Evolutionary conservation across 2,113 vertebrate genomes (phyloP).

Genomic region (Fregetta grallaria): DNA sequence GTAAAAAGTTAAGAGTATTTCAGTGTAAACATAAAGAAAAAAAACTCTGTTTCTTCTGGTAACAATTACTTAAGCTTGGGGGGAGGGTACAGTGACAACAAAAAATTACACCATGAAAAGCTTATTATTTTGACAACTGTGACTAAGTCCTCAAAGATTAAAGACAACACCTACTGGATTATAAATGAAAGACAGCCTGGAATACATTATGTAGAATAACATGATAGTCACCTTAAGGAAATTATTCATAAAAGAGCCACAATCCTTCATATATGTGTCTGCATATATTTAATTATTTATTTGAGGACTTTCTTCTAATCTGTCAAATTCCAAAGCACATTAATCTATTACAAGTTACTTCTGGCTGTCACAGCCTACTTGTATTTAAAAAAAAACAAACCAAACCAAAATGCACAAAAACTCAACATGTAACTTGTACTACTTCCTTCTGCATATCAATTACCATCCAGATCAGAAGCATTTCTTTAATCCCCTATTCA

Average conservation of each 20-base stretch:
- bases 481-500: neutral
- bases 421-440: neutral
- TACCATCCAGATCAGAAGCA: neutral
- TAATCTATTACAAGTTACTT: neutral
- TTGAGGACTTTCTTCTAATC: neutral
- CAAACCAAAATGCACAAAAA: neutral
- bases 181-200: constrained; percentile 23
- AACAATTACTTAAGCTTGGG: neutral
- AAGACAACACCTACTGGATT: constrained; percentile 44
- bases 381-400: neutral
- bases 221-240: neutral
- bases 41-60: neutral
- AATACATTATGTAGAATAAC: constrained; percentile 10
- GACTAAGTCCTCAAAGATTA: constrained; percentile 38
- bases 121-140: constrained; percentile 56
- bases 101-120: neutral
- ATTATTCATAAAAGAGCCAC: neutral
- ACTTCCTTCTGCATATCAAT: neutral
- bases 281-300: neutral
- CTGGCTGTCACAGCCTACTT: neutral
- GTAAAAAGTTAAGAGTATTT: neutral
- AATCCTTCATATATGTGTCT: neutral
- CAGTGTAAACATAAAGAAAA: neutral
- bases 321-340: neutral
- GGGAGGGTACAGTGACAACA: neutral